Base-by-base conservation (phyloP, 2,888 invertebrate species). In the Pharmacophagus antenor region DNA sequence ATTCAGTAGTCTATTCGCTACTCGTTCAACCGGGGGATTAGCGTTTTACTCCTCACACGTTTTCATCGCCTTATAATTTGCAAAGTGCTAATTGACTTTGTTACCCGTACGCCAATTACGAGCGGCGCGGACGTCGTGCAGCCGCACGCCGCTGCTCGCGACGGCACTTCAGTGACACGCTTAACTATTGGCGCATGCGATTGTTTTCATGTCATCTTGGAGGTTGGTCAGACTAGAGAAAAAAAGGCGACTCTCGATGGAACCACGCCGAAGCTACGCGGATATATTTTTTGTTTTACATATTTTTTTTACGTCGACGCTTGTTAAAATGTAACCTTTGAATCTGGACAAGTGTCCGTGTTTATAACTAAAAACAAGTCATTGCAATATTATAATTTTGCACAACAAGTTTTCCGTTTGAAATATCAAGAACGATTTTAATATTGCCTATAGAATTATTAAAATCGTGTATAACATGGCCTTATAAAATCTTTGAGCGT, bases 151-250 rank as follows among this genome's bases (percentile, higher is more conserved):
- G 67, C 70, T 42, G 42, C 76, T 77, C 72, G 70, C 67, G 68
- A 64, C 68, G 71, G 69, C 74, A 73, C 76, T 74, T 70, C 71
- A 69, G 70, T 73, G 85, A 73, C 76, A 84, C 70, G 84, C 77
- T 85, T 88, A 77, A 65, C 72, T 81, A 84, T 79, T 81, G 77
- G 85, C 79, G 83, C 84, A 79, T 79, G 75, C 70, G 76, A 74
- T 64, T 61, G 66, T 76, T 80, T 80, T 83, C 79, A 80, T 82
- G 84, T 80, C 84, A 79, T 79, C 80, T 72, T 79, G 76, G 72
- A 74, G 56, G 54, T 48, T 41, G 63, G 58, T 56, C 59, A 44
- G n/a, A n/a, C 58, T 61, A 47, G 56, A 61, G 53, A 21, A 62
- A 48, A 44, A 22, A 27, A 31, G 12, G 31, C 12, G 2, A 31